Conservation (phyloP, 2,797 vertebrate species). For the Lycodopsis pacificus region DNA sequence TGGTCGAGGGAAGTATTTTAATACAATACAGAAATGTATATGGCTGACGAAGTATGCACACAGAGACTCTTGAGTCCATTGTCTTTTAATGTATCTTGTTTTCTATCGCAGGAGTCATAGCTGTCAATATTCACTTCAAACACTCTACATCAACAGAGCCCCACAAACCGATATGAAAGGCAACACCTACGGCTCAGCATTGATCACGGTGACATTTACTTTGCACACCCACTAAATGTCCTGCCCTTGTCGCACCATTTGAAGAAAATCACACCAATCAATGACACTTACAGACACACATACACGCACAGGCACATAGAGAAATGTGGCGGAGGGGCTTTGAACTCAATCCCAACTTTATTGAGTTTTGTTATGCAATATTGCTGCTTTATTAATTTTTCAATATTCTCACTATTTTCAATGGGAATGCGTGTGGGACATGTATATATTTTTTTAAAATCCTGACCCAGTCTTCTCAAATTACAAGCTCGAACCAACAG, state of each 20-base stretch:
- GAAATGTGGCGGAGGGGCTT: constrained; percentile 10
- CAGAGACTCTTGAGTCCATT: background rate
- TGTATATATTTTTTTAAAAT: constrained; percentile 33
- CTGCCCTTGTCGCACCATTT: constrained; percentile 87
- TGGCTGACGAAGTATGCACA: background rate
- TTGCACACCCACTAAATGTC: constrained; percentile 89
- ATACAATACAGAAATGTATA: background rate
- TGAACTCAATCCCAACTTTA: constrained; percentile 60
- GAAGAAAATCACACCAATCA: constrained; percentile 83
- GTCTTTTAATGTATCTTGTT: constrained; percentile 57
- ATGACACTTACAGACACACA: constrained; percentile 52
- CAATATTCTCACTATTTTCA: constrained; percentile 50
- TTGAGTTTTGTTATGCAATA: constrained; percentile 57
- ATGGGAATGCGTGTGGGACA: constrained; percentile 28
- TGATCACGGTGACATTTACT: constrained; percentile 94
- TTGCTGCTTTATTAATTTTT: constrained; percentile 37
- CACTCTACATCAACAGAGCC: constrained; percentile 84
- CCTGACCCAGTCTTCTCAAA: constrained; percentile 75
- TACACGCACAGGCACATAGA: background rate
- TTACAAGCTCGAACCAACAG: constrained; percentile 73
- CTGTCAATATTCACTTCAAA: constrained; percentile 87
- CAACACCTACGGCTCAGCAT: constrained; percentile 88
- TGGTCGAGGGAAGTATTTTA: background rate
- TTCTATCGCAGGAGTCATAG: constrained; percentile 60
- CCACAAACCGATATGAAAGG: constrained; percentile 86